phyloP scores from a whole-genome alignment of 2,797 vertebrate genomes.

The Jordanella pulchra region DNA sequence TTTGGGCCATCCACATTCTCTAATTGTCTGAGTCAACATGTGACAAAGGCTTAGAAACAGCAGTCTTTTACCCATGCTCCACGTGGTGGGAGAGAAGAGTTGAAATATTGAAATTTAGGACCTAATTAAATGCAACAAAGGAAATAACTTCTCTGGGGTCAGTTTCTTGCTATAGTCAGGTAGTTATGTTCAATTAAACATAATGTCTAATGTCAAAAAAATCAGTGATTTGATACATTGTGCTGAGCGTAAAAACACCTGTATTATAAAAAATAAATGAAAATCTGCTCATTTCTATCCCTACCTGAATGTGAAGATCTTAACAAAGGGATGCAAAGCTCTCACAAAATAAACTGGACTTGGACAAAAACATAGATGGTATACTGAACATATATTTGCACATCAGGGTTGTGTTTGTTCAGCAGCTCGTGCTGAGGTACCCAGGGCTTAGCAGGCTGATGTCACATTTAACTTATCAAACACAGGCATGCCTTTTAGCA shows the following conservation, averaged over 20 bases:
- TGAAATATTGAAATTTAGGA: slow-evolving; percentile 77
- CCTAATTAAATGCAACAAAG: slow-evolving; percentile 73
- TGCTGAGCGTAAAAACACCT: not conserved
- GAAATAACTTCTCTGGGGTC: slow-evolving; percentile 55
- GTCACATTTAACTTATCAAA: slow-evolving; percentile 59
- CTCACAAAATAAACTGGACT: slow-evolving; percentile 28
- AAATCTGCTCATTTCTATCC: slow-evolving; percentile 43
- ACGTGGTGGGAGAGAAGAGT: slow-evolving; percentile 36
- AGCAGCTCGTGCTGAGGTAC: slow-evolving; percentile 14
- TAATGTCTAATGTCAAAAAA: slow-evolving; percentile 6
- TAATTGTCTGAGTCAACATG: slow-evolving; percentile 65
- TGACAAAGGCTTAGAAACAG: slow-evolving; percentile 55
- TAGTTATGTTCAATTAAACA: slow-evolving; percentile 29
- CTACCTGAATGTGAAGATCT: slow-evolving; percentile 60
- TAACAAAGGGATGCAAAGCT: slow-evolving; percentile 27
- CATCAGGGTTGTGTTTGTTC: slow-evolving; percentile 31
- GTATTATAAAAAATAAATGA: slow-evolving; percentile 11
- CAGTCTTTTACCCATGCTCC: slow-evolving; percentile 32
- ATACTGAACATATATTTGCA: slow-evolving; percentile 46
- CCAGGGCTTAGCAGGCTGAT: slow-evolving; percentile 37
- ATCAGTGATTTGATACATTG: not conserved
- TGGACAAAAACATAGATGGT: slow-evolving; percentile 30
- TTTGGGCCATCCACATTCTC: slow-evolving; percentile 50
- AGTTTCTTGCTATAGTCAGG: slow-evolving; percentile 53
- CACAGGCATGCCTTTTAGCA: slow-evolving; percentile 44